Evolutionary conservation across 2,797 vertebrate genomes (phyloP), one percentile per base, ranked within the genome.

Genomic region (Falco peregrinus): DNA sequence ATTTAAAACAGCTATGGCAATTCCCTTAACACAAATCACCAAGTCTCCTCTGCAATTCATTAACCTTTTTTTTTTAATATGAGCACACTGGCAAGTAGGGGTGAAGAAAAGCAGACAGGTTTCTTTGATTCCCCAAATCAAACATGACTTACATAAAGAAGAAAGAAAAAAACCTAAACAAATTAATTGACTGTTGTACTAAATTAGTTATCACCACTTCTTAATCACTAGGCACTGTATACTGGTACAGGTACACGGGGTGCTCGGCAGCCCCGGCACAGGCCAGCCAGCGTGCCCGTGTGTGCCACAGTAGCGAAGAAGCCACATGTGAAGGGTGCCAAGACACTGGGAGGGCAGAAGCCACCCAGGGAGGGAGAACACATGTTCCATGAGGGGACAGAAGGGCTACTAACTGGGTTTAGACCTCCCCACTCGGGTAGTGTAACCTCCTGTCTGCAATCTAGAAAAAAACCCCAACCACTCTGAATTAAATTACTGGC

Each of bases 291-390:
- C 1, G 0, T 5, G 28, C n/a, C 43, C 11, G 24, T 41, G 33
- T 37, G 41, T 0, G 1, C 18, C 18, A 5, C 0, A 0, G 39
- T 37, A 53, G 11, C 2, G 11, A 33, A 39, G 24, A 13, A 69
- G 61, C 25, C 16, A 2, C n/a, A 5, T 0, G 1, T 3, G 13
- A 28, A 1, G 10, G 29, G 47, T 51, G 22, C 13, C 4, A 11
- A n/a, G 28, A 4, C 59, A 28, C 4, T 2, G 13, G 57, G 12
- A 29, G 50, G n/a, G 9, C 18, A 60, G 31, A 6, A 54, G 28
- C 28, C 67, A 61, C 13, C 6, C 16, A 19, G 10, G 12, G 5
- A 13, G 37, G 45, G 12, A 33, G 17, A n/a, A 47, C n/a, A 48
- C 15, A 22, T 17, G 29, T 2, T 25, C 2, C 3, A 24, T 13